Evolutionary conservation across 2,888 invertebrate species (phyloP).

Genomic region (Agonopterix subpropinquella): DNA sequence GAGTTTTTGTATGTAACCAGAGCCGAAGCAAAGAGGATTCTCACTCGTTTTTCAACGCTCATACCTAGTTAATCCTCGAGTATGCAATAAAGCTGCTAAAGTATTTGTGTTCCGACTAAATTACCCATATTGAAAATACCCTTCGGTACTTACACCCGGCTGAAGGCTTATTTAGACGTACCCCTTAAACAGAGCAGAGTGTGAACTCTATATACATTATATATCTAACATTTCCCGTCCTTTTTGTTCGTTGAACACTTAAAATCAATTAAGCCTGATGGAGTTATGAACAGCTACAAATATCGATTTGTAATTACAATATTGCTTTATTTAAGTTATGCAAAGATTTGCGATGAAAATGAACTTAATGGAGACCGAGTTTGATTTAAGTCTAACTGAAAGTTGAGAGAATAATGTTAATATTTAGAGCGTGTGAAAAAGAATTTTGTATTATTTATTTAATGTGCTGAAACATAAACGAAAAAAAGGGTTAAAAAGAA

Average conservation of each 20-base stretch:
- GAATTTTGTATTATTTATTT: not conserved
- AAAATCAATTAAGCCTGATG: constrained; percentile 35
- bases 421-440: not conserved
- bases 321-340: constrained; percentile 44
- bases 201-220: constrained; percentile 25
- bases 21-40: constrained; percentile 29
- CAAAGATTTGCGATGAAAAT: constrained; percentile 43
- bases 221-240: constrained; percentile 22
- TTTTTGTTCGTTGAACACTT: constrained; percentile 32
- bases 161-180: constrained; percentile 64
- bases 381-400: not conserved
- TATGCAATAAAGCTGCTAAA: constrained; percentile 72
- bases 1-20: constrained; percentile 65
- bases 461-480: constrained; percentile 38
- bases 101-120: constrained; percentile 71
- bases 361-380: not conserved
- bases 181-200: constrained; percentile 9
- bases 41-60: constrained; percentile 66
- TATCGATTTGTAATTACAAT: constrained; percentile 54
- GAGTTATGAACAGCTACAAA: constrained; percentile 37
- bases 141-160: constrained; percentile 64
- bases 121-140: constrained; percentile 75
- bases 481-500: constrained; percentile 35
- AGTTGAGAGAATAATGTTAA: not conserved
- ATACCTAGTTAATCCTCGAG: constrained; percentile 70